Percentiles rank a stretch among this genome's conserved stretches.
Conservation (phyloP, 2,113 vertebrate species). For the Brachionichthys hirsutus region DNA sequence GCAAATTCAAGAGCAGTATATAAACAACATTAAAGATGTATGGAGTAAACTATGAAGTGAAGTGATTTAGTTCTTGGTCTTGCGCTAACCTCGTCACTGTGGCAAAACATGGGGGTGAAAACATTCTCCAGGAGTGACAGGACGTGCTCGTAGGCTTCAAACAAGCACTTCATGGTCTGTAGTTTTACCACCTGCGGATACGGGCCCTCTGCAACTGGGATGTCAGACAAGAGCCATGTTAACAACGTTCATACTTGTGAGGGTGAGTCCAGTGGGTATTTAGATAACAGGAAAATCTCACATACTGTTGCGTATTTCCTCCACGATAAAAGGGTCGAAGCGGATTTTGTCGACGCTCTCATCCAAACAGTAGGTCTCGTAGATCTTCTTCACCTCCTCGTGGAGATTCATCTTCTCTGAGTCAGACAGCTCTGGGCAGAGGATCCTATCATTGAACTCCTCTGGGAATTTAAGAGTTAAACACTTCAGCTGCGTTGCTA, state of each 20-base stretch:
- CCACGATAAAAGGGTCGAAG: constrained; percentile 95
- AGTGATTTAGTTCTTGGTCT: neutral
- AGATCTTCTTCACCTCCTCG: constrained; percentile 94
- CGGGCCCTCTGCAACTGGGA: constrained; percentile 89
- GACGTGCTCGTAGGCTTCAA: constrained; percentile 97
- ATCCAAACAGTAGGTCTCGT: constrained; percentile 94
- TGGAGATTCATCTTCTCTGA: constrained; percentile 88
- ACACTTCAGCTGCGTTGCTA: neutral
- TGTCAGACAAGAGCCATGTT: neutral
- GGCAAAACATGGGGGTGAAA: constrained; percentile 97
- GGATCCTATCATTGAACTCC: constrained; percentile 95
- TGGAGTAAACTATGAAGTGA: neutral
- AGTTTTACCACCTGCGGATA: constrained; percentile 91
- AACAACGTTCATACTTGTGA: neutral
- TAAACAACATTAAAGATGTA: no score
- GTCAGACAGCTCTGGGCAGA: constrained; percentile 89
- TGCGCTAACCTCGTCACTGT: constrained; percentile 89
- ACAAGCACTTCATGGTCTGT: constrained; percentile 95
- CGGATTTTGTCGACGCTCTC: constrained; percentile 97
- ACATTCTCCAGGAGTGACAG: constrained; percentile 95
- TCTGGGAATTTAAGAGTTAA: constrained; percentile 74
- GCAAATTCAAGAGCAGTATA: no score
- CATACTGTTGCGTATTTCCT: constrained; percentile 94
- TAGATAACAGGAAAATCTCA: constrained; percentile 14
- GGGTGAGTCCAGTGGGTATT: neutral